Evolutionary conservation across 1,140 invertebrate genomes (phyloP).

Genomic region (Leguminivora glycinivorella): DNA sequence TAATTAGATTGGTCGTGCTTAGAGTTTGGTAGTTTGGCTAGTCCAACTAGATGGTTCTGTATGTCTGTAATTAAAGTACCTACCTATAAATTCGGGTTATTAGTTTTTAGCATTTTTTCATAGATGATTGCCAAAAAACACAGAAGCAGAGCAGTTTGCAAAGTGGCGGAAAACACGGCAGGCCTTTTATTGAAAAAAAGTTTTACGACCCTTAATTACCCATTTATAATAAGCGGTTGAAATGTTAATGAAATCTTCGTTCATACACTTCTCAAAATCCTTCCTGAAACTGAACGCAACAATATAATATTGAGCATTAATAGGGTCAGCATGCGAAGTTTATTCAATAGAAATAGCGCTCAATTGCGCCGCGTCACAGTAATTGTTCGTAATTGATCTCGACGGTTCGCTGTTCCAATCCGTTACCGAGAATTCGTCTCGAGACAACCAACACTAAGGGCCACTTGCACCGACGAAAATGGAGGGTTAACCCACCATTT

Average conservation of each 20-base stretch:
- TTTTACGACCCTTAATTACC: too few relatives aligned
- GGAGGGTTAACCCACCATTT: too few relatives aligned
- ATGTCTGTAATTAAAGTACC: too few relatives aligned
- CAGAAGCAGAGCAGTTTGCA: too few relatives aligned
- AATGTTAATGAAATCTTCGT: not conserved
- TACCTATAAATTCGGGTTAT: too few relatives aligned
- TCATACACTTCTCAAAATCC: not conserved
- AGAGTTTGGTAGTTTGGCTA: constrained; percentile 13
- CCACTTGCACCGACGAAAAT: too few relatives aligned
- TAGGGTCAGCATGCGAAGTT: constrained; percentile 40
- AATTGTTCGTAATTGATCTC: constrained; percentile 50
- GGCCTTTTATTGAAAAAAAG: too few relatives aligned
- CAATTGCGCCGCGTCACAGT: constrained; percentile 49
- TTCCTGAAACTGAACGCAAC: not conserved
- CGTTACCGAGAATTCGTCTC: not conserved
- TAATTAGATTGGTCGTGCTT: constrained; percentile 20
- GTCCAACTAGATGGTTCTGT: not conserved
- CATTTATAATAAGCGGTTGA: too few relatives aligned
- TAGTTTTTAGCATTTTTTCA: too few relatives aligned
- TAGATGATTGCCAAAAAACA: too few relatives aligned
- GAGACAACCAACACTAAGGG: too few relatives aligned
- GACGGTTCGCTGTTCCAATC: not conserved
- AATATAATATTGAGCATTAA: constrained; percentile 33
- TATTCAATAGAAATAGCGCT: constrained; percentile 47
- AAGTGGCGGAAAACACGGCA: too few relatives aligned